These are phyloP conservation scores for Lepilemur septentrionalis DNA, from an alignment of 2,797 vertebrate genomes.

Conservation along the genomic window DNA sequence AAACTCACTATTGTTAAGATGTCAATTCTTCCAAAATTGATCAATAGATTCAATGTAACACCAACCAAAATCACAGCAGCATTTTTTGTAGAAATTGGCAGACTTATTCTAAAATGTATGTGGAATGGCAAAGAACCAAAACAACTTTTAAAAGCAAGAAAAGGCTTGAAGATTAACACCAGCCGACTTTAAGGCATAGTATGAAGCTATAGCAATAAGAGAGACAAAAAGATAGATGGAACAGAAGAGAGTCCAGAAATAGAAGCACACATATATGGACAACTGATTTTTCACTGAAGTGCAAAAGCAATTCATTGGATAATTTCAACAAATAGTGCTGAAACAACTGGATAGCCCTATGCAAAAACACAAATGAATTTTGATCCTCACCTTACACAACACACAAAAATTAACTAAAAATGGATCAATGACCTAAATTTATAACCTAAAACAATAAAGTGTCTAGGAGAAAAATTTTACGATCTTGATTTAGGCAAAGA, in stretches of 20 bases:
- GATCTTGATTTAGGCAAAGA: not conserved
- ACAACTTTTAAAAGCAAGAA: not conserved
- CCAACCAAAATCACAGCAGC: not conserved
- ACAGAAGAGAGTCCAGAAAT: not conserved
- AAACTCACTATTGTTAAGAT: not conserved
- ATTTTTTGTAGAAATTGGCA: not conserved
- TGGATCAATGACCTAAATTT: not conserved
- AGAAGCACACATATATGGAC: not conserved
- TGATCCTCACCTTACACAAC: not conserved
- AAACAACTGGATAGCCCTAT: not conserved
- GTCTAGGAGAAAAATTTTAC: not conserved
- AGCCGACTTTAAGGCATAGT: not conserved
- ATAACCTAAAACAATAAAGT: not conserved
- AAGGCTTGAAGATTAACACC: not conserved
- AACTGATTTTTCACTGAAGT: not conserved
- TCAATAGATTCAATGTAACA: not conserved
- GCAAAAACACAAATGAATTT: not conserved
- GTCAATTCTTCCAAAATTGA: not conserved
- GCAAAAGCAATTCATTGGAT: not conserved
- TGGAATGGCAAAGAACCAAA: not conserved
- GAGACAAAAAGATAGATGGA: not conserved
- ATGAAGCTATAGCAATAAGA: not conserved
- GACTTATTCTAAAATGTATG: not conserved
- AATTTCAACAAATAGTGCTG: not conserved
- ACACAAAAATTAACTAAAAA: not conserved